Base-by-base conservation (phyloP, 2,888 invertebrate genomes). In the Biston betularia region DNA sequence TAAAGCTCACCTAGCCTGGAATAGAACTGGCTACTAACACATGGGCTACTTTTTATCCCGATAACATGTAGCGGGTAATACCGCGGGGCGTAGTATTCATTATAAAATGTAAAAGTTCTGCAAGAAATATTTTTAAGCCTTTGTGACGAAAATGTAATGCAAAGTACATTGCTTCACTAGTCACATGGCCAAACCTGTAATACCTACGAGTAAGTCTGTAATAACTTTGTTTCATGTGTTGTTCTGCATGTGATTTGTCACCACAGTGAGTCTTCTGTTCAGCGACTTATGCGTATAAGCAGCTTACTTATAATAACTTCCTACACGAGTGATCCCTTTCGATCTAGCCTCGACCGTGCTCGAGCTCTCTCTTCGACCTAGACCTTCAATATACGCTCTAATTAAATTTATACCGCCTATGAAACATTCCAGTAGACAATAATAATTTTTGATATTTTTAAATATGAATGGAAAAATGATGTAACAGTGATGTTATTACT, bases 331-430 rank as follows among this genome's bases (percentile, higher is more conserved):
- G 42, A 58, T n/a, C 42, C 45, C 40, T 49, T 49, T 10, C 40
- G 33, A 49, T 11, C 7, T 34, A 10, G n/a, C 49, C 49, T 50
- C 58, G 49, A n/a, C 58, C 58, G 49, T 58, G 58, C 49, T 50
- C 58, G 33, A 48, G 58, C 33, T 42, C 57, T 38, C 38, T 46
- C 15, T 9, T 38, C 45, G 14, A 48, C n/a, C 77, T 49, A 58
- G 58, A 49, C 58, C 49, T 58, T 49, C 12, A 45, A 0, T 38
- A 3, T n/a, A 48, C 46, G 34, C 34, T 56, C 15, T 48, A 44
- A 45, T 50, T 57, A 11, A 46, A 45, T 46, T 57, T 34, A 24
- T 53, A 38, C 1, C 14, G 14, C 1, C 15, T 10, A 50, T 12
- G 52, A 53, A 53, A 14, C 38, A 1, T 14, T 35, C 4, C 10